These are phyloP conservation scores for Triplophysa bombifrons DNA, from an alignment of 2,797 vertebrate genomes.

Conservation along the genomic window DNA sequence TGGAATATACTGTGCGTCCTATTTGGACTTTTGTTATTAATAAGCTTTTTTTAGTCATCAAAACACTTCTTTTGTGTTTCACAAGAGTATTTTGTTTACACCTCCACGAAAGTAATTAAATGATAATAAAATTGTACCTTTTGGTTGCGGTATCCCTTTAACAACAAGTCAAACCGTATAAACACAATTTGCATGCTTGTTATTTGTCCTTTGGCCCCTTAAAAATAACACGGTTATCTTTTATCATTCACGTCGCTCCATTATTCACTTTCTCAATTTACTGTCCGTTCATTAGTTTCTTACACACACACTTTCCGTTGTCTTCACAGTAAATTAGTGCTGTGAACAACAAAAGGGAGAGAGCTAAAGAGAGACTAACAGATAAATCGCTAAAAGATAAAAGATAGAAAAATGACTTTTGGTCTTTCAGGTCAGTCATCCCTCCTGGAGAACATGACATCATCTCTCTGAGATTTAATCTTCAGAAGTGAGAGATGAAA, in stretches of 20 bases:
- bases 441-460: constrained; percentile 46
- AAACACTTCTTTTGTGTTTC: neutral
- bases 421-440: constrained; percentile 15
- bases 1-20: no score
- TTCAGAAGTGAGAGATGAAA: constrained; percentile 48
- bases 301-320: constrained; percentile 14
- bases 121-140: neutral
- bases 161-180: neutral
- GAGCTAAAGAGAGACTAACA: neutral
- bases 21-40: no score
- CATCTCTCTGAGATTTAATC: constrained; percentile 43
- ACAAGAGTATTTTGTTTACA: neutral
- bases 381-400: constrained; percentile 37
- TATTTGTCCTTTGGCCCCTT: neutral
- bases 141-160: neutral
- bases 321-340: constrained; percentile 19
- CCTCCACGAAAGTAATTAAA: neutral
- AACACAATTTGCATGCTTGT: neutral
- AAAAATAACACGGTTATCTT: neutral
- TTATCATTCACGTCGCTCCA: neutral
- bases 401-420: constrained; percentile 48
- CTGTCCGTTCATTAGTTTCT: neutral
- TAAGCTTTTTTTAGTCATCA: neutral
- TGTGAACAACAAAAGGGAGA: no score
- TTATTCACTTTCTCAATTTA: neutral